Percentiles rank a stretch among this genome's conserved stretches.
Evolutionary conservation across 2,113 vertebrate genomes (phyloP).

Genomic region (Egretta garzetta): DNA sequence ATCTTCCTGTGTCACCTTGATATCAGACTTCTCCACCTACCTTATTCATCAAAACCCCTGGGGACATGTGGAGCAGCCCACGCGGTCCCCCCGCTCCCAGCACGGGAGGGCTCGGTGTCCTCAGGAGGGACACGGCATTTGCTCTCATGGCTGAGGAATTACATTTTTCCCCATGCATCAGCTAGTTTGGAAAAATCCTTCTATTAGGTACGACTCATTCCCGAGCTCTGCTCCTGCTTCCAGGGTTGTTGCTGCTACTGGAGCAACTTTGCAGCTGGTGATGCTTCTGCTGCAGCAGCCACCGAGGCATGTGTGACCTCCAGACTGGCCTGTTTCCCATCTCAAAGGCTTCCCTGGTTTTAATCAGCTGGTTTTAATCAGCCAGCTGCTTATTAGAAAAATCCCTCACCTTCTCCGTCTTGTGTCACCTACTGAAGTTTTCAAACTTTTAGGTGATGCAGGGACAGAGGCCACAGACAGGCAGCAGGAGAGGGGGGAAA

Average conservation of each 20-base stretch:
- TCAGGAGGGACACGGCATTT: neutral
- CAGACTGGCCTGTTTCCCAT: neutral
- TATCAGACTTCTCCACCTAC: neutral
- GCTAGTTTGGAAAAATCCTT: neutral
- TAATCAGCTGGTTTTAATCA: neutral
- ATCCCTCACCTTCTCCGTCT: neutral
- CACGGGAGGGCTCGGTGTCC: neutral
- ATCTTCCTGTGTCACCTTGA: neutral
- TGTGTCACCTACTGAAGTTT: neutral
- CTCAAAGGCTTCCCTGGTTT: neutral
- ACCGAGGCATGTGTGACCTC: neutral
- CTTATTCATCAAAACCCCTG: neutral
- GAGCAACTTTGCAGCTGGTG: neutral
- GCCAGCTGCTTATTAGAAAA: neutral
- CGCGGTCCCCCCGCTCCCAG: rapidly evolving
- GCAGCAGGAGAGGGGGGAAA: rapidly evolving
- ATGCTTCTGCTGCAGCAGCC: neutral
- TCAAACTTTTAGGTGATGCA: rapidly evolving
- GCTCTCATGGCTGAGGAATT: neutral
- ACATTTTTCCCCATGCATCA: rapidly evolving
- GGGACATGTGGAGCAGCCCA: neutral
- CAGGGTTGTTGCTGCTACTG: neutral
- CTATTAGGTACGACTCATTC: neutral
- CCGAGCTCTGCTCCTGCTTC: neutral
- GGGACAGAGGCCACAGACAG: neutral